These are phyloP conservation scores for Pitta sordida DNA, from an alignment of 2,113 vertebrate genomes.

Conservation along the genomic window DNA sequence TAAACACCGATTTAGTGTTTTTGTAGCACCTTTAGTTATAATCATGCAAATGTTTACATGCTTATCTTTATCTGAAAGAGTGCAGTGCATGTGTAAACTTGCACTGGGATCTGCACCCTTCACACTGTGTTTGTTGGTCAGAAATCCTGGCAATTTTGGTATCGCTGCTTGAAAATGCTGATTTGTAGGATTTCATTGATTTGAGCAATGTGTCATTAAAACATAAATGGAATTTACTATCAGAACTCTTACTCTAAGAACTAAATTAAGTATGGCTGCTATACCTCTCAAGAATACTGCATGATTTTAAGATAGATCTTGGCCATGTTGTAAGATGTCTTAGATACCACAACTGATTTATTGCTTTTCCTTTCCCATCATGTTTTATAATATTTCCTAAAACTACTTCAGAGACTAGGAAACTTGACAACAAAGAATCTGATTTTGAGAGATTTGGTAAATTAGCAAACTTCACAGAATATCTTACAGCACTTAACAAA, in stretches of 20 bases:
- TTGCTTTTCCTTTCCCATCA: neutral
- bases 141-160: neutral
- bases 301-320: neutral
- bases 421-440: neutral
- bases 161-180: neutral
- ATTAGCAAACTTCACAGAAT: neutral
- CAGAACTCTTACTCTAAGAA: neutral
- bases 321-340: neutral
- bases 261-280: neutral
- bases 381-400: neutral
- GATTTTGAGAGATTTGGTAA: neutral
- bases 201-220: neutral
- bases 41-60: neutral
- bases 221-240: neutral
- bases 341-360: neutral
- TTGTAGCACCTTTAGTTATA: conserved; percentile 56
- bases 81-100: neutral
- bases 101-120: neutral
- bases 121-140: neutral
- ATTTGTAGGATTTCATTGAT: neutral
- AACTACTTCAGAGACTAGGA: neutral
- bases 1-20: conserved; percentile 53
- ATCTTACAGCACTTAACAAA: conserved; percentile 20
- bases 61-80: neutral
- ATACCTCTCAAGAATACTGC: neutral